Conservation (phyloP, 2,113 vertebrate genomes). For the Phasianus colchicus region DNA sequence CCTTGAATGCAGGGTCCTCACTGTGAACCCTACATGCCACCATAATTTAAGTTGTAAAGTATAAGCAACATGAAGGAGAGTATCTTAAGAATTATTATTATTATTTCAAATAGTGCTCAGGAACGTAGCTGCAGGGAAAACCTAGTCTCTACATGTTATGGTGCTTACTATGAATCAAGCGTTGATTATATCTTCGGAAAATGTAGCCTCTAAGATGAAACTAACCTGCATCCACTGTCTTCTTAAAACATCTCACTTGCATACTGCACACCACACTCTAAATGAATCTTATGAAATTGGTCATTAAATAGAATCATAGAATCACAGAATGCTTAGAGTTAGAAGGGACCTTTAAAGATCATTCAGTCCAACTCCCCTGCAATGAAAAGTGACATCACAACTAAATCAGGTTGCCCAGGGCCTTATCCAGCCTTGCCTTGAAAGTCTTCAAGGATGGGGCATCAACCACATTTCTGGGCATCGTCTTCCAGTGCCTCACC, state of each 20-base stretch:
- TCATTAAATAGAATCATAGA: accelerated
- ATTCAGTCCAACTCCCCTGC: no score
- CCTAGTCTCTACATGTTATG: neutral
- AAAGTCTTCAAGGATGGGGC: no score
- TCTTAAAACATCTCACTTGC: neutral
- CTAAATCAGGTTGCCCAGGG: no score
- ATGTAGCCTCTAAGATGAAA: neutral
- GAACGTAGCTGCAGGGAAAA: neutral
- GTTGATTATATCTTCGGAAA: neutral
- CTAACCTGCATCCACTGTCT: neutral
- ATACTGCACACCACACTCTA: neutral
- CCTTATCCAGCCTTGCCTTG: no score
- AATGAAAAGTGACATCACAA: no score
- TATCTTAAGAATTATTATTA: neutral
- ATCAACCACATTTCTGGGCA: no score
- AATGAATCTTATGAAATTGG: neutral
- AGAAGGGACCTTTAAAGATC: no score
- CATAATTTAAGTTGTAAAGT: neutral
- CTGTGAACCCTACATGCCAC: neutral
- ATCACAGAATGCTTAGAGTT: no score
- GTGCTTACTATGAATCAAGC: neutral
- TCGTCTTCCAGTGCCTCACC: no score
- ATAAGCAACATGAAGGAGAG: neutral
- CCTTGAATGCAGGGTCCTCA: neutral
- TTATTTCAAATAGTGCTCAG: neutral